Evolutionary conservation across 2,888 invertebrate genomes (phyloP).

Genomic region (Stenolophus ochropezus): DNA sequence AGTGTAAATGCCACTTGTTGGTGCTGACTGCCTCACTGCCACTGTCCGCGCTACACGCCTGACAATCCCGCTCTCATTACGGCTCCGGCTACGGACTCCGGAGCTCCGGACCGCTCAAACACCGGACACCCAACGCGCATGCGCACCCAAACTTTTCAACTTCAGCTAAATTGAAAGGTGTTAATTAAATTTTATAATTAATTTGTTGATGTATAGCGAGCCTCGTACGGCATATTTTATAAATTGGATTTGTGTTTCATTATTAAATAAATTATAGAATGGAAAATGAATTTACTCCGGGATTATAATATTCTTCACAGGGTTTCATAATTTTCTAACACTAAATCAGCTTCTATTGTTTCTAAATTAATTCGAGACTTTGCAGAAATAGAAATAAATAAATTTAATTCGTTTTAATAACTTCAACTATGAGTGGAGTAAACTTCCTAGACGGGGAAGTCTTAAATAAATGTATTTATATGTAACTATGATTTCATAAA

Average conservation of each 20-base stretch:
- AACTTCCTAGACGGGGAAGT: no score
- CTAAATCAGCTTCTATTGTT: background rate
- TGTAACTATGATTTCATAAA: no score
- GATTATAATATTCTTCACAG: background rate
- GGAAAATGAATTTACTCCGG: background rate
- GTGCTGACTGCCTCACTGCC: no score
- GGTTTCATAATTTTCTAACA: conserved; percentile 6
- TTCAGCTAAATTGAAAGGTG: conserved; percentile 17
- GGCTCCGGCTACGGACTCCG: no score
- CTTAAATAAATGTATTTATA: no score
- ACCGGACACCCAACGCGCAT: background rate
- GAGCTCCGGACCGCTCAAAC: background rate
- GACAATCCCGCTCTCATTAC: conserved; percentile 3
- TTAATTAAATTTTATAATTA: conserved; percentile 37
- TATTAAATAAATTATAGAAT: conserved; percentile 21
- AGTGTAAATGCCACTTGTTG: conserved; percentile 29
- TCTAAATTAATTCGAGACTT: background rate
- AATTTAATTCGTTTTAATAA: no score
- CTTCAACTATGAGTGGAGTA: no score
- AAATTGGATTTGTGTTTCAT: conserved; percentile 18
- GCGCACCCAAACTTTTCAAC: conserved; percentile 1
- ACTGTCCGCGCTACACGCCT: background rate
- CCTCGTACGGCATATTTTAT: conserved; percentile 10
- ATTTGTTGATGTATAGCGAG: conserved; percentile 12
- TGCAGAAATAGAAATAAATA: background rate